A percentile compares a stretch with the other conserved stretches of the same genome.
Evolutionary conservation across 2,888 invertebrate genomes (phyloP).

Genomic region (Ganaspis brasiliensis): DNA sequence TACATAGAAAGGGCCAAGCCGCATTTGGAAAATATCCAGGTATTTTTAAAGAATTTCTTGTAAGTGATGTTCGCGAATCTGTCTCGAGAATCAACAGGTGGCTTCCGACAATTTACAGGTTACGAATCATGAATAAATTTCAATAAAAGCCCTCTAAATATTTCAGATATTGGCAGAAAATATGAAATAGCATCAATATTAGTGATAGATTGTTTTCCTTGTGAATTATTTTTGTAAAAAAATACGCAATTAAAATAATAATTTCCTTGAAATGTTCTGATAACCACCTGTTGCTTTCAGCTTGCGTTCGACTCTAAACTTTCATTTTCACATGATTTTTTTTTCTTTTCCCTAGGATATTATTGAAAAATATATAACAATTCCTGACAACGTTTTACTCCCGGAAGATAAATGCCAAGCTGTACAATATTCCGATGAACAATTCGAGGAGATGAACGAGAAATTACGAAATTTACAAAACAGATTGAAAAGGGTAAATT

Average conservation of each 20-base stretch:
- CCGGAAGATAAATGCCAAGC: slow-evolving; percentile 69
- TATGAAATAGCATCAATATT: neutral
- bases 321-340: neutral
- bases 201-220: neutral
- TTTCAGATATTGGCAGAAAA: neutral
- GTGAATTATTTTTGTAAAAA: neutral
- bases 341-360: neutral
- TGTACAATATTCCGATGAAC: slow-evolving; percentile 63
- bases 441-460: slow-evolving; percentile 60
- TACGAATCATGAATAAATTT: slow-evolving; percentile 14
- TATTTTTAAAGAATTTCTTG: slow-evolving; percentile 53
- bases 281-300: slow-evolving; percentile 23
- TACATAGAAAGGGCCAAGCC: slow-evolving; percentile 62
- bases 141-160: slow-evolving; percentile 30
- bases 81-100: slow-evolving; percentile 14
- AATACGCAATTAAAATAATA: neutral
- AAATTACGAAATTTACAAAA: slow-evolving; percentile 63
- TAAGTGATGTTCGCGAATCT: neutral
- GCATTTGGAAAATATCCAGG: slow-evolving; percentile 69
- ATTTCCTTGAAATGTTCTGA: neutral
- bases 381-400: slow-evolving; percentile 68
- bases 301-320: neutral
- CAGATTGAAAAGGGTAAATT: slow-evolving; percentile 63
- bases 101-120: neutral
- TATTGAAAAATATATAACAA: slow-evolving; percentile 38